Evolutionary conservation across 1,140 invertebrate genomes (phyloP).

Genomic region (Agrilus planipennis): DNA sequence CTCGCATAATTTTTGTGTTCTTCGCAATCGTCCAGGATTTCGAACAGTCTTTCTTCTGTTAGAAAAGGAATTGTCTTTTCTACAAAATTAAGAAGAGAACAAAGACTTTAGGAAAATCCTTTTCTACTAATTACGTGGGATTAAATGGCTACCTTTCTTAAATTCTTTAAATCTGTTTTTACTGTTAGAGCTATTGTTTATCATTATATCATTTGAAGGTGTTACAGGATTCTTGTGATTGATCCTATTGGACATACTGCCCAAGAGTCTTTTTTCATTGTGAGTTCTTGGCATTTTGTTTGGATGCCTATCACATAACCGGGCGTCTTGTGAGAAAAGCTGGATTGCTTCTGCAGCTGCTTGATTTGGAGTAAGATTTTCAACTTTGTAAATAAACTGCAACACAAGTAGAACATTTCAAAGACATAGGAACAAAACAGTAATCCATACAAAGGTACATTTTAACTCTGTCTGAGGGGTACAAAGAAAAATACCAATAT

Average conservation of each 20-base stretch:
- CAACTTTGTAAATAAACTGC: slow-evolving; percentile 38
- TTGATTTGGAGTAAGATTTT: slow-evolving; percentile 69
- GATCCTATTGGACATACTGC: slow-evolving; percentile 4
- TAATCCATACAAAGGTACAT: neutral
- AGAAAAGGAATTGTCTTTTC: slow-evolving; percentile 38
- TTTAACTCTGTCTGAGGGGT: neutral
- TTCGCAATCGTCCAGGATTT: slow-evolving; percentile 54
- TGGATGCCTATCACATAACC: slow-evolving; percentile 63
- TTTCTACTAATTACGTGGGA: slow-evolving; percentile 3
- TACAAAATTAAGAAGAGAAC: slow-evolving; percentile 13
- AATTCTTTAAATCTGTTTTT: slow-evolving; percentile 12
- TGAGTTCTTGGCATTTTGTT: slow-evolving; percentile 58
- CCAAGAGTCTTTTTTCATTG: slow-evolving; percentile 13
- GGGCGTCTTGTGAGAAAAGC: slow-evolving; percentile 72
- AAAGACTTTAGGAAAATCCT: too few relatives aligned
- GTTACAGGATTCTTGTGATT: slow-evolving; percentile 5
- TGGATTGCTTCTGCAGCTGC: slow-evolving; percentile 79
- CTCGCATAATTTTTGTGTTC: slow-evolving; percentile 47
- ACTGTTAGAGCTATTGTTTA: slow-evolving; percentile 13
- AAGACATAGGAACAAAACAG: neutral
- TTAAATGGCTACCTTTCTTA: slow-evolving; percentile 3
- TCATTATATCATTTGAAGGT: slow-evolving; percentile 20
- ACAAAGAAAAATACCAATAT: too few relatives aligned
- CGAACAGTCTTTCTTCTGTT: slow-evolving; percentile 51
- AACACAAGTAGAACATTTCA: neutral